Evolutionary conservation across 2,888 invertebrate genomes (phyloP).

Genomic region (Sminthurides aquaticus): DNA sequence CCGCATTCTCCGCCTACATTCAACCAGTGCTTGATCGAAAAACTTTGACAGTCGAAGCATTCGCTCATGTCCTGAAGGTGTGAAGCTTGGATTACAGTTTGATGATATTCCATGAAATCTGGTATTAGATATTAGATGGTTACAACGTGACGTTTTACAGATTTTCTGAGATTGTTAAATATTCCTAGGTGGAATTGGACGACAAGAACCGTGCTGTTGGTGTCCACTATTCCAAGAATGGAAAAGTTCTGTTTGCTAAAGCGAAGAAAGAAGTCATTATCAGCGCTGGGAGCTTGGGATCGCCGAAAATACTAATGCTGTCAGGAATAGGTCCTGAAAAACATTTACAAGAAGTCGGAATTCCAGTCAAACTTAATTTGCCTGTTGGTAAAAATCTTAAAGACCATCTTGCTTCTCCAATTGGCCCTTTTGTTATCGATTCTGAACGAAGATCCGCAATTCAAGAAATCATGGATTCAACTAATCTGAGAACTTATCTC

Average conservation of each 20-base stretch:
- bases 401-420: conserved; percentile 5
- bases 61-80: conserved; percentile 27
- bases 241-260: background rate
- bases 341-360: conserved; percentile 7
- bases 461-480: background rate
- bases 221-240: background rate
- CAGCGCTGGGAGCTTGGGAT: conserved; percentile 1
- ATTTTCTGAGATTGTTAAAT: background rate
- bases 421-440: conserved; percentile 8
- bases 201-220: conserved; percentile 7
- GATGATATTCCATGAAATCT: no score
- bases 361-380: conserved; percentile 14
- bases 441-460: background rate
- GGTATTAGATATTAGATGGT: no score
- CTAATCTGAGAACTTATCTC: background rate
- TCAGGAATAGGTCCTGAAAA: conserved; percentile 8
- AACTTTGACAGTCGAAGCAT: conserved; percentile 21
- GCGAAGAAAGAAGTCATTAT: conserved; percentile 11
- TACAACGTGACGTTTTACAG: no score
- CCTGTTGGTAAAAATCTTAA: conserved; percentile 26
- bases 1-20: conserved; percentile 6
- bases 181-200: conserved; percentile 1
- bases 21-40: background rate
- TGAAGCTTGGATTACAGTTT: no score
- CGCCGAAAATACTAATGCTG: conserved; percentile 9